Evolutionary conservation across 2,888 invertebrate genomes (phyloP).

Genomic region (Cataglyphis altisquamis): DNA sequence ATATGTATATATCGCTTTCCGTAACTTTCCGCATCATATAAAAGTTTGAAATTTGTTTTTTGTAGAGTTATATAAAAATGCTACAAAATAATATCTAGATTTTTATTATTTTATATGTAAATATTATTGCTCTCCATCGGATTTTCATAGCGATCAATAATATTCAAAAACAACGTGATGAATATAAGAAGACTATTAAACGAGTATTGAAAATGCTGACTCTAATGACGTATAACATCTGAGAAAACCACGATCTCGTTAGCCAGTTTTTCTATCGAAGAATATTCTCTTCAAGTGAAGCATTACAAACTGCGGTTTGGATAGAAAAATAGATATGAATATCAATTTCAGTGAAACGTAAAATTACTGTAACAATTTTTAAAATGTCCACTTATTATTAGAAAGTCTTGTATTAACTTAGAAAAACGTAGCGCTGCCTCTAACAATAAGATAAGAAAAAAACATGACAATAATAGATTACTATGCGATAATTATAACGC

Average conservation of each 20-base stretch:
- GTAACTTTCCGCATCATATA: not conserved
- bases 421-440: not conserved
- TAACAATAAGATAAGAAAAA: not conserved
- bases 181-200: not conserved
- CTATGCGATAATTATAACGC: slow-evolving; percentile 5
- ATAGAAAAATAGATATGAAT: slow-evolving; percentile 5
- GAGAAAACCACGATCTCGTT: not conserved
- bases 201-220: not conserved
- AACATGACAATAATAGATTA: slow-evolving; percentile 3
- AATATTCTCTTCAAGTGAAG: not conserved
- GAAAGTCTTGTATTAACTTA: not conserved
- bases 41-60: not conserved
- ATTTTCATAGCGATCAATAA: slow-evolving; percentile 25
- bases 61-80: slow-evolving; percentile 5
- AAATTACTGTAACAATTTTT: slow-evolving; percentile 13
- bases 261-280: not conserved
- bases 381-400: not conserved
- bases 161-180: not conserved
- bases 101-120: slow-evolving; percentile 5
- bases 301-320: slow-evolving; percentile 8
- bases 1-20: not conserved
- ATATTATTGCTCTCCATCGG: not conserved
- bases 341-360: not conserved
- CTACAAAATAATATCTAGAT: not conserved
- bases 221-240: slow-evolving; percentile 3